Evolutionary conservation across 2,113 vertebrate genomes (phyloP).

Genomic region (Lampris incognitus): DNA sequence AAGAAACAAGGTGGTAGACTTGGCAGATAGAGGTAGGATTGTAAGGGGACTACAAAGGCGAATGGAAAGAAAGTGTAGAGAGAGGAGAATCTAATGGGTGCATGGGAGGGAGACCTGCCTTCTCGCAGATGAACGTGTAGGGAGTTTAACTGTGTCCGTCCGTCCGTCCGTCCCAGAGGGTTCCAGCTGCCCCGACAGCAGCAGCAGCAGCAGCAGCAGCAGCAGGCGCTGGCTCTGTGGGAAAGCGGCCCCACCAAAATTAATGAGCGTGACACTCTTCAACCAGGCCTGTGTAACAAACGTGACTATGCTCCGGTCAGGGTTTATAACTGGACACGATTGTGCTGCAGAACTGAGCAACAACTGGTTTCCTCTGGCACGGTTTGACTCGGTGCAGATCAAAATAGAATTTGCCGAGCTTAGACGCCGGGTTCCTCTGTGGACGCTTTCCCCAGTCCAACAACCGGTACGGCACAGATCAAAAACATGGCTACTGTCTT

Average conservation of each 20-base stretch:
- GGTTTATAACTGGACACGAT: neutral
- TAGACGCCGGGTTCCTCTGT: neutral
- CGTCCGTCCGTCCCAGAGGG: conserved; percentile 53
- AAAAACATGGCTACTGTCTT: neutral
- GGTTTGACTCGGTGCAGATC: neutral
- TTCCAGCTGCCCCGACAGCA: conserved; percentile 43
- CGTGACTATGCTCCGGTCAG: conserved; percentile 54
- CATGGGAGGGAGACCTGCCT: neutral
- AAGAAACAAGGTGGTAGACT: conserved; percentile 38
- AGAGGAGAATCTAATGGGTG: conserved; percentile 13
- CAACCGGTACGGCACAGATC: neutral
- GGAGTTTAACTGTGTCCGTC: conserved; percentile 30
- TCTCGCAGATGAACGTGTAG: conserved; percentile 19
- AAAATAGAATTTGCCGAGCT: neutral
- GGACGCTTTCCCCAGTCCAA: neutral
- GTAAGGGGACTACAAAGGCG: neutral
- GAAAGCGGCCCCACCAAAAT: conserved; percentile 64
- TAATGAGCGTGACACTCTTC: conserved; percentile 64
- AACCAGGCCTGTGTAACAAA: conserved; percentile 50
- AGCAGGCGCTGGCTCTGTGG: conserved; percentile 49
- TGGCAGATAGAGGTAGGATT: conserved; percentile 2
- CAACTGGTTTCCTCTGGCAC: conserved; percentile 21
- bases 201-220: conserved; percentile 19
- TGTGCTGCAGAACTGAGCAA: conserved; percentile 12
- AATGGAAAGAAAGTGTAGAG: neutral